Conservation (phyloP, 2,797 vertebrate species). For the Acipenser oxyrinchus region DNA sequence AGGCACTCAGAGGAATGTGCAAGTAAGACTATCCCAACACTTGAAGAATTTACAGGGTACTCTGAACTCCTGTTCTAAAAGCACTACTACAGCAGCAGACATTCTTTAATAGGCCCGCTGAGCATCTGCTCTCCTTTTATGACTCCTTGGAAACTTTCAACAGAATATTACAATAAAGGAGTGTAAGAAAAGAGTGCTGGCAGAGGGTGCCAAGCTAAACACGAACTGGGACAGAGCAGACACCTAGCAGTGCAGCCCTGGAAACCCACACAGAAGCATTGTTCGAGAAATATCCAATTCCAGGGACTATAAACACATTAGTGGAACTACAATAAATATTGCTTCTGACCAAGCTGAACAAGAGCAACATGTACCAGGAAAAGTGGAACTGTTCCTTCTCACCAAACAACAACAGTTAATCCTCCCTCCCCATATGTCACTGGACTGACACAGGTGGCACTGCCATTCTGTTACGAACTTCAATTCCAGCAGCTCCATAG, state of each 20-base stretch:
- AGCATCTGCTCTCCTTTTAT: constrained; percentile 5
- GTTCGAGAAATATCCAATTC: neutral
- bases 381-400: too few relatives aligned
- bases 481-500: too few relatives aligned
- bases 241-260: constrained; percentile 8
- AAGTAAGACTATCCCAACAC: too few relatives aligned
- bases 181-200: neutral
- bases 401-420: too few relatives aligned
- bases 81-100: neutral
- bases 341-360: too few relatives aligned
- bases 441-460: too few relatives aligned
- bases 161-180: constrained; percentile 3
- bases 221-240: constrained; percentile 26
- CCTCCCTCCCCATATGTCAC: too few relatives aligned
- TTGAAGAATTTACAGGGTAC: neutral
- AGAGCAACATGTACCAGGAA: too few relatives aligned
- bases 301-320: neutral
- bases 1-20: too few relatives aligned
- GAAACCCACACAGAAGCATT: neutral
- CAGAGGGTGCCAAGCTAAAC: constrained; percentile 33
- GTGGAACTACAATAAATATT: neutral
- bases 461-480: too few relatives aligned
- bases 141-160: too few relatives aligned
- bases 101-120: neutral
- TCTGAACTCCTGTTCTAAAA: neutral